phyloP scores from a whole-genome alignment of 2,797 vertebrate species.

The Epinephelus awoara region DNA sequence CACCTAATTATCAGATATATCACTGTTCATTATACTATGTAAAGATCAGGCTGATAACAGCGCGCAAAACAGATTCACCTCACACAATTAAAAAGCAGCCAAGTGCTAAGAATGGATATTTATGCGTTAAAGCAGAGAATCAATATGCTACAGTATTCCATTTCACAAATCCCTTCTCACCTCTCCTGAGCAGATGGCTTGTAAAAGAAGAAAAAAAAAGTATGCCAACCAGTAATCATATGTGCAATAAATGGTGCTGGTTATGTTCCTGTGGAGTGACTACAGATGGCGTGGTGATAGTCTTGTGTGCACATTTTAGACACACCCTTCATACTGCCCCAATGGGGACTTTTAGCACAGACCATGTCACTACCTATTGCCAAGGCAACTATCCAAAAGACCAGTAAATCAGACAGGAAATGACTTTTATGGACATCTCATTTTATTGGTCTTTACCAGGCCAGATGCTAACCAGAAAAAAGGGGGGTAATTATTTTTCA shows the following conservation, averaged over 20 bases:
- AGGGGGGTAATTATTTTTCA: slow-evolving; percentile 25
- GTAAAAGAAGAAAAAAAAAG: slow-evolving; percentile 75
- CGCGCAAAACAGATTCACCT: slow-evolving; percentile 44
- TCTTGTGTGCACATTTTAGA: slow-evolving; percentile 77
- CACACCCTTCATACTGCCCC: slow-evolving; percentile 68
- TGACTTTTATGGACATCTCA: slow-evolving; percentile 51
- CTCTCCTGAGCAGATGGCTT: slow-evolving; percentile 86
- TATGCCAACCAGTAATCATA: slow-evolving; percentile 83
- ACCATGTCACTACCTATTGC: slow-evolving; percentile 52
- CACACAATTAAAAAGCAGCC: slow-evolving; percentile 40
- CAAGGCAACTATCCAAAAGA: slow-evolving; percentile 56
- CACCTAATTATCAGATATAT: not conserved
- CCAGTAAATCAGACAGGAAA: slow-evolving; percentile 55
- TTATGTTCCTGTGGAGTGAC: slow-evolving; percentile 86
- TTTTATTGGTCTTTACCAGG: slow-evolving; percentile 51
- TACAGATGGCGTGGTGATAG: slow-evolving; percentile 87
- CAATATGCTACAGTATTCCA: slow-evolving; percentile 70
- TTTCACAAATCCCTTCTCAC: slow-evolving; percentile 76
- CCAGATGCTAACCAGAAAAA: slow-evolving; percentile 55
- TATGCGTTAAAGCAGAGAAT: slow-evolving; percentile 66
- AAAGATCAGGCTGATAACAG: slow-evolving; percentile 17
- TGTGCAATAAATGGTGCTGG: slow-evolving; percentile 88
- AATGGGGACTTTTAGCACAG: slow-evolving; percentile 64
- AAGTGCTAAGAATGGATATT: slow-evolving; percentile 54
- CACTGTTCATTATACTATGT: slow-evolving; percentile 14